Evolutionary conservation across 2,797 vertebrate species (phyloP).

Genomic region (Meriones psammophilus): DNA sequence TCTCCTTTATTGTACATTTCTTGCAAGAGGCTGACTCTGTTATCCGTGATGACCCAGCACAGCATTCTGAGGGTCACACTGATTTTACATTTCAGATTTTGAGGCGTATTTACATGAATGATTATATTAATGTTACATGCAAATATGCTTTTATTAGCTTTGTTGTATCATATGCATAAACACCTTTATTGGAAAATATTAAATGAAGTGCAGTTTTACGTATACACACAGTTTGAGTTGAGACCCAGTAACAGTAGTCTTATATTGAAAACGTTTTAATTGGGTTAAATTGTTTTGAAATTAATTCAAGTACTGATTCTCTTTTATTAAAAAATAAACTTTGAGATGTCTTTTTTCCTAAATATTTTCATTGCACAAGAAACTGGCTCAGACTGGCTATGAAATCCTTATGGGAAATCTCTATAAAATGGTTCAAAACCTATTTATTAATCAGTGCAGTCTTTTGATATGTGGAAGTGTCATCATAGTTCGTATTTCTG

Average conservation of each 20-base stretch:
- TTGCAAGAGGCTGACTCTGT: neutral
- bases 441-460: neutral
- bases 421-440: neutral
- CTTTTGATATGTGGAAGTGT: neutral
- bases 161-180: neutral
- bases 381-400: neutral
- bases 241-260: neutral
- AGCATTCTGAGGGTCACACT: neutral
- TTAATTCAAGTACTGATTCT: neutral
- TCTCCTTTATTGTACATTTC: neutral
- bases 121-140: neutral
- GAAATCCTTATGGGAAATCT: neutral
- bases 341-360: neutral
- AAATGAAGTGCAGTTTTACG: neutral
- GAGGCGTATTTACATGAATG: neutral
- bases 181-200: neutral
- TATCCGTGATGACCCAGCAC: neutral
- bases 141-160: neutral
- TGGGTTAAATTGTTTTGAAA: neutral
- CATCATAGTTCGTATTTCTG: neutral
- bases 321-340: neutral
- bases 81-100: neutral
- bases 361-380: neutral
- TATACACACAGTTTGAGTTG: neutral
- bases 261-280: neutral